Evolutionary conservation across 2,113 vertebrate genomes (phyloP), one percentile per base, ranked within the genome.

Genomic region (Pachyramphus minor): DNA sequence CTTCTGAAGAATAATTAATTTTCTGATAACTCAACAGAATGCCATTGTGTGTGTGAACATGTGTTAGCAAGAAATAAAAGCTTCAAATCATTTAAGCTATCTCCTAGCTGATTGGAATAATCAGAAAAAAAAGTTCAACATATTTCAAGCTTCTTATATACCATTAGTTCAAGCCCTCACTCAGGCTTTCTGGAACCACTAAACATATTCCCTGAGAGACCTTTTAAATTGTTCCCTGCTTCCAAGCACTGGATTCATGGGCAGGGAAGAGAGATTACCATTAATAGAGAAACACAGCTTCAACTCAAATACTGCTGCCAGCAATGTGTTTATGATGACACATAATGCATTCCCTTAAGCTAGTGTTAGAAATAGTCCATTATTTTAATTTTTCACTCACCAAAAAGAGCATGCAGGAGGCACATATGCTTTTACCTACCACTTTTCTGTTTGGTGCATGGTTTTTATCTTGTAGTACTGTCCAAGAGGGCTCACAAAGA

Each of bases 1-100:
- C 68, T 96, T 90, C 75, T 81, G 91, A 94, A 90, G 60, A 91
- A 75, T 88, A 95, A 97, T 94, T 96, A 94, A 53, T 84, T 89
- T 88, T 90, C 80, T 95, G 80, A 81, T 52, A 60, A 30, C 89
- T 96, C 83, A 94, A 84, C 41, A 68, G 42, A 81, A 93, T 81
- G 76, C n/a, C 49, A 78, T 39, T 31, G n/a, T 72, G 12, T 77
- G 17, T 55, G 33, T 81, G 90, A 86, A 85, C 83, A 84, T 78
- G 83, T 86, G 58, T 75, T 94, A 95, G 75, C 42, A 90, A 81
- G 90, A 90, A 94, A 83, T 59, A 78, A 84, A 91, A 87, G 72
- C 71, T 96, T 90, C 44, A 49, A 53, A 89, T 52, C 1, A 0
- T 33, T 41, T 31, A 78, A 93, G 8, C 30, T 62, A 24, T 68